phyloP scores from a whole-genome alignment of 92 coral and sea anemone genomes.

The Epizoanthus ramosus region DNA sequence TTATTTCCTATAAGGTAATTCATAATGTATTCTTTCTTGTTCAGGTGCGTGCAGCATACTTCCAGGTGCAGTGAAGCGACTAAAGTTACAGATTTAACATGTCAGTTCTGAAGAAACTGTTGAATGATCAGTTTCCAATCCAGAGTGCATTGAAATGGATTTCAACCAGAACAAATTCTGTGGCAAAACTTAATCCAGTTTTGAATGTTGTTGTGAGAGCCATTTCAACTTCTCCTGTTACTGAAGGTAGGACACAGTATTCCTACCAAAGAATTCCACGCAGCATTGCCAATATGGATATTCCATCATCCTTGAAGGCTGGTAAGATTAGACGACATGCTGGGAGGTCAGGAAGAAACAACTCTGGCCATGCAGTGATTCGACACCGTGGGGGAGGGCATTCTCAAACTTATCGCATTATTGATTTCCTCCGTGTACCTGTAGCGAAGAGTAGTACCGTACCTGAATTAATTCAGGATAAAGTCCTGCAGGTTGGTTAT shows the following conservation, averaged over 20 bases:
- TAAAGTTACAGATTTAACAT: not conserved
- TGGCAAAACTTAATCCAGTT: slow-evolving; percentile 32
- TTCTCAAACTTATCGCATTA: slow-evolving; percentile 86
- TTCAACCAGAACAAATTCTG: not conserved
- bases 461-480: slow-evolving; percentile 59
- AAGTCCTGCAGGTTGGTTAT: slow-evolving; percentile 89
- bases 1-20: too few species aligned
- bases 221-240: slow-evolving; percentile 65
- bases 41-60: too few species aligned
- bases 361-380: slow-evolving; percentile 78
- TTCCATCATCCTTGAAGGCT: slow-evolving; percentile 89
- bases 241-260: slow-evolving; percentile 84
- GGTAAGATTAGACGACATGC: slow-evolving; percentile 81
- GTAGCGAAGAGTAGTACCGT: slow-evolving; percentile 43
- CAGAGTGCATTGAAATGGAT: slow-evolving; percentile 2
- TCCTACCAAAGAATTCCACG: slow-evolving; percentile 85
- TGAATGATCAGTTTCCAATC: slow-evolving; percentile 7
- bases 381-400: slow-evolving; percentile 99
- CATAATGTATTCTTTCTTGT: too few species aligned
- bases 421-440: slow-evolving; percentile 92
- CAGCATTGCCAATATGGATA: slow-evolving; percentile 83
- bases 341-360: slow-evolving; percentile 88
- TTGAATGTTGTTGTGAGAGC: slow-evolving; percentile 43
- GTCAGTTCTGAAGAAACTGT: not conserved
- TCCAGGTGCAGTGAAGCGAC: not conserved